Evolutionary conservation across 2,113 vertebrate genomes (phyloP), one percentile per base, ranked within the genome.

Genomic region (Leptobrachium leishanense): DNA sequence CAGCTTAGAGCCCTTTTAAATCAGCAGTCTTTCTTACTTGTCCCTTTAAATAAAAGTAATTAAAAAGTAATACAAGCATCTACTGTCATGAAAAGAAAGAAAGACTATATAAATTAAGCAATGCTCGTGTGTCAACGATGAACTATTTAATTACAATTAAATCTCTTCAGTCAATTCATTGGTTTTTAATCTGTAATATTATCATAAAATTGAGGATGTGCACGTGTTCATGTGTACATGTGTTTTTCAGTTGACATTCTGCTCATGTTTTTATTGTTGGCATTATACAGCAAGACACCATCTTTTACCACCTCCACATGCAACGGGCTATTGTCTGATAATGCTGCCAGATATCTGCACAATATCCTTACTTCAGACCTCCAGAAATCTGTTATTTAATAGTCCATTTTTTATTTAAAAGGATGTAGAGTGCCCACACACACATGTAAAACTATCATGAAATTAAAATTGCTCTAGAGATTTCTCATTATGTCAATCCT

Each of bases 271-370:
- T 77, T 66, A 77, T 57, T 77, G 59, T 68, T 77, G 75, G 75
- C 75, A 77, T 77, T 59, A 57, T 67, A 77, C 15, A 77, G 75
- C 57, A 66, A 77, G 75, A 77, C 65, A 57, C 67, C 75, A 77
- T 77, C 75, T 77, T 77, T 77, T 42, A 55, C 67, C 75, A 68
- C 75, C 75, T 76, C 75, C 75, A 64, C 75, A 69, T 77, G 53
- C 54, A 69, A 43, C 40, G 57, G 65, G 75, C 64, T 64, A 77
- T 69, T 77, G 65, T 77, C 84, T 87, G 68, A 0, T 5, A 89
- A 77, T 68, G 77, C 76, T 92, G 90, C 91, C 90, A 93, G 92
- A 86, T 83, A 31, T 88, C 87, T 84, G 82, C 84, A 90, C 88
- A 89, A 86, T 87, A 89, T 88, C 87, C 84, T 87, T 86, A 87